Conservation (phyloP, 2,888 invertebrate species). For the Odontothrips loti region DNA sequence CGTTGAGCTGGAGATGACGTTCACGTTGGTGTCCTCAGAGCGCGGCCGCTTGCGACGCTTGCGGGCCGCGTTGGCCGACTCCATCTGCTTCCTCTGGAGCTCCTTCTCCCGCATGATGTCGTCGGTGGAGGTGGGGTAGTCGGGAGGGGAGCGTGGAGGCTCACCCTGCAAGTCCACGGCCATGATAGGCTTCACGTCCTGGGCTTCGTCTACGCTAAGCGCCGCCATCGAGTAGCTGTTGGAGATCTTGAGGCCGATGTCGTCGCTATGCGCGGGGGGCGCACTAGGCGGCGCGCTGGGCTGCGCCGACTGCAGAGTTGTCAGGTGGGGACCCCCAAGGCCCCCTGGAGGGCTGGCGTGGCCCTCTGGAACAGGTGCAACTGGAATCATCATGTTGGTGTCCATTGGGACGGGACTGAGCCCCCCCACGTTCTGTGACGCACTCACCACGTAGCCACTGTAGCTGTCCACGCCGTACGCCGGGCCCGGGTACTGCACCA, state of each 20-base stretch:
- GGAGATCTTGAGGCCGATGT: not conserved
- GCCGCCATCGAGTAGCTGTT: slow-evolving; percentile 2
- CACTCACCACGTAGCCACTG: slow-evolving; percentile 46
- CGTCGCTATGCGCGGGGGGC: not conserved
- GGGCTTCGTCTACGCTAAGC: not conserved
- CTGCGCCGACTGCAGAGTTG: not conserved
- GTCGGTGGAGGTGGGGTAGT: slow-evolving; percentile 18
- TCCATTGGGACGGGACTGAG: slow-evolving; percentile 49
- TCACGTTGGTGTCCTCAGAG: slow-evolving; percentile 17
- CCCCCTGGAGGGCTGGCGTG: not conserved
- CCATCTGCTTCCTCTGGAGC: slow-evolving; percentile 21
- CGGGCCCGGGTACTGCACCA: slow-evolving; percentile 19
- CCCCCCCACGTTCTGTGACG: slow-evolving; percentile 75
- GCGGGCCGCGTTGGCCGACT: slow-evolving; percentile 35
- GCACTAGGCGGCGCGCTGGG: not conserved
- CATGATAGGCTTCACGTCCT: not conserved
- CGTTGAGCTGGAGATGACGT: slow-evolving; percentile 15
- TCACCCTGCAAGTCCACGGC: not conserved
- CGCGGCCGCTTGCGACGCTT: slow-evolving; percentile 46
- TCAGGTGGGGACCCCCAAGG: not conserved
- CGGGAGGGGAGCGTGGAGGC: not conserved
- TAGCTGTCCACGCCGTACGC: slow-evolving; percentile 29
- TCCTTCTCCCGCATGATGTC: slow-evolving; percentile 26
- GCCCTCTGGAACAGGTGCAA: not conserved
- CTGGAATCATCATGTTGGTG: slow-evolving; percentile 11